These are phyloP conservation scores for Willowsia nigromaculata DNA, from an alignment of 2,888 invertebrate species.

Conservation along the genomic window DNA sequence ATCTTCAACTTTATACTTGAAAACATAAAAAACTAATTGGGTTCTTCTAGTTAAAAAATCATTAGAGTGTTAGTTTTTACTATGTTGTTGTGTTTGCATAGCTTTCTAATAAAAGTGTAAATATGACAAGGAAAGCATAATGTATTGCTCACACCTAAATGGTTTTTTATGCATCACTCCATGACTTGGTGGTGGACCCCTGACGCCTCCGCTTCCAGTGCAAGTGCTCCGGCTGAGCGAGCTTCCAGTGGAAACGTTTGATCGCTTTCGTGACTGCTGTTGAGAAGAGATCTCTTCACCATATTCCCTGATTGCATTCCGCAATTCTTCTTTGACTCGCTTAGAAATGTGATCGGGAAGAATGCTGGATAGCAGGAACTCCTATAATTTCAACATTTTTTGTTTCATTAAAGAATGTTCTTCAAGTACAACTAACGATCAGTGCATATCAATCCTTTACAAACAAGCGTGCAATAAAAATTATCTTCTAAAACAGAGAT, in stretches of 20 bases:
- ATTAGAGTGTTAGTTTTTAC: no score
- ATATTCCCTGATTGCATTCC: constrained; percentile 81
- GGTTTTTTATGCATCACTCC: constrained; percentile 80
- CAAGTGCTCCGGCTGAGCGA: constrained; percentile 43
- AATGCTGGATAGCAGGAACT: constrained; percentile 91
- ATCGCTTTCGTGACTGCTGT: constrained; percentile 49
- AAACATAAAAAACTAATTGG: no score
- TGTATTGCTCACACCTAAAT: constrained; percentile 80
- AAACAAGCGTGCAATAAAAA: no score
- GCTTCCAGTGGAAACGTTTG: constrained; percentile 49
- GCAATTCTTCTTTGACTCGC: constrained; percentile 83
- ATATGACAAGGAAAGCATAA: neutral
- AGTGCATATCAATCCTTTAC: no score
- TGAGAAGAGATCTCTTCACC: constrained; percentile 58
- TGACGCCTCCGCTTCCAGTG: constrained; percentile 1
- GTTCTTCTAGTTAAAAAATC: no score
- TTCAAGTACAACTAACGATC: no score
- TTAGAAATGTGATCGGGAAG: constrained; percentile 91
- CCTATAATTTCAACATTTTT: constrained; percentile 82
- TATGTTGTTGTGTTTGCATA: no score
- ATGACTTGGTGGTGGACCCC: constrained; percentile 17
- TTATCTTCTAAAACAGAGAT: no score
- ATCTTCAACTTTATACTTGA: no score
- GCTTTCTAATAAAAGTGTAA: neutral
- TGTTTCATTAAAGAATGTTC: neutral